Base-by-base conservation (phyloP, 2,888 invertebrate genomes). In the Therioaphis trifolii region DNA sequence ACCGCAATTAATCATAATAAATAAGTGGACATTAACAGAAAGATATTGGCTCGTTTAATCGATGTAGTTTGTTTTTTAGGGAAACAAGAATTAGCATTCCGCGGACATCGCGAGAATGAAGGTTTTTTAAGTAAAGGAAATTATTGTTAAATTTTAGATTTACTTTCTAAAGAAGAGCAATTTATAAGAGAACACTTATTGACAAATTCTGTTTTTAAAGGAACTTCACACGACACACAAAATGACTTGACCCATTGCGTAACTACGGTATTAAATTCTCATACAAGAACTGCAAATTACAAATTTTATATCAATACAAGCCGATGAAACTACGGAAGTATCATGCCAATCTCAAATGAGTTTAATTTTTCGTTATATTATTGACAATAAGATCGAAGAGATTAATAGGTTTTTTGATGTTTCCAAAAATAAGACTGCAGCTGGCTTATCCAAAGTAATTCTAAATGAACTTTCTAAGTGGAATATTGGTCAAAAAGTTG, bases 211-310 rank as follows among this genome's bases (percentile, higher is more conserved):
- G 86, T 86, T 21, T 87, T 87, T 86, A 84, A 85, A 46, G 86
- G 86, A 5, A 86, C 86, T 58, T 87, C 87, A 29, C 86, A 85
- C 74, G 72, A 84, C 61, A 87, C 87, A 61, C 86, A 87, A 85
- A 87, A 87, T 84, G 86, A 87, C 84, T 85, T 87, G 72, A 86
- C 87, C 76, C 15, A 49, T 12, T 76, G 69, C 43, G 85, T 87
- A 55, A 66, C 77, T 12, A 72, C 69, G 12, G 84, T 86, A 69
- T 72, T 52, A 52, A 72, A 72, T 72, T 72, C 72, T n/a, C 49
- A 29, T 52, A 58, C 84, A 86, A n/a, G 76, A 85, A 85, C 86
- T 87, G 71, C 85, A 86, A 79, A 66, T 86, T 68, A 52, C 87
- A 35, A 76, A 80, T 15, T 87, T 86, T 85, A 85, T 87, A 35